Conservation (phyloP, 2,797 vertebrate genomes). For the Scolopax rusticola region DNA sequence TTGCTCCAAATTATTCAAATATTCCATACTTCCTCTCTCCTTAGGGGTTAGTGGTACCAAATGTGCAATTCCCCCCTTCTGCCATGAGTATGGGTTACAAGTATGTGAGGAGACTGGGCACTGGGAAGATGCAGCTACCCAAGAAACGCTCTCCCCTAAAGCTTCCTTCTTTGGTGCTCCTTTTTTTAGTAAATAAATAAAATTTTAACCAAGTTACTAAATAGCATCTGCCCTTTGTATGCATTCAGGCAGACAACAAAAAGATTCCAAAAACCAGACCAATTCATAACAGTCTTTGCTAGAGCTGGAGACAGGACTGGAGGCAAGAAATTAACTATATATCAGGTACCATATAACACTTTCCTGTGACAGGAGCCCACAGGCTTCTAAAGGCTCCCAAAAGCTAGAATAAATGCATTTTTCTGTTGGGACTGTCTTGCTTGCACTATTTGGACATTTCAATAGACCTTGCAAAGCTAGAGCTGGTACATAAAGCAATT, state of each 20-base stretch:
- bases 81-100: not conserved
- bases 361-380: not conserved
- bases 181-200: not conserved
- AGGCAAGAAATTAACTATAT: not conserved
- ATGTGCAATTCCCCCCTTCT: not conserved
- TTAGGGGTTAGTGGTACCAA: not conserved
- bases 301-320: not conserved
- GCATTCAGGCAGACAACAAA: not conserved
- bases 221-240: not conserved
- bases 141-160: not conserved
- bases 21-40: not conserved
- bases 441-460: not conserved
- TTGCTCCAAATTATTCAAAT: not conserved
- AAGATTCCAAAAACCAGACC: not conserved
- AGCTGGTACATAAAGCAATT: not conserved
- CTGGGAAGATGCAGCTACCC: not conserved
- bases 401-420: constrained; percentile 1
- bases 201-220: not conserved
- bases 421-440: not conserved
- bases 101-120: not conserved
- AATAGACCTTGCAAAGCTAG: not conserved
- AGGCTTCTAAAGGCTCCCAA: not conserved
- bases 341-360: not conserved
- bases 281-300: not conserved
- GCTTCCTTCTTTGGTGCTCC: not conserved